Conservation (phyloP, 2,113 vertebrate genomes). For the Turnix velox region DNA sequence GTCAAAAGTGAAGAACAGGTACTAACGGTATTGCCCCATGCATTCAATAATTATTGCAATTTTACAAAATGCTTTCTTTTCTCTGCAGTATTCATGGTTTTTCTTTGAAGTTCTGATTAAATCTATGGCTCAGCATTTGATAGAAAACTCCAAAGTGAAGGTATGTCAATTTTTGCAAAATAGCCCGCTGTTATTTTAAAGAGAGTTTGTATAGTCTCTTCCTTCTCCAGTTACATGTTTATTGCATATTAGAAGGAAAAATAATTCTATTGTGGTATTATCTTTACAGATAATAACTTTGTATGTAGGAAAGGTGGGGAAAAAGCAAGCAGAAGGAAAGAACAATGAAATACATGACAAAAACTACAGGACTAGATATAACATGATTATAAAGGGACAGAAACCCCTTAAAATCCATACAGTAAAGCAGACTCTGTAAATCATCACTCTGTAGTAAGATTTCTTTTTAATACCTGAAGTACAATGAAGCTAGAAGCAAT, state of each 20-base stretch:
- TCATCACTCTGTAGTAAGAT: neutral
- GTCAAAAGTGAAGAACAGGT: neutral
- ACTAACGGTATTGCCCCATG: neutral
- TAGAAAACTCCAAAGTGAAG: conserved; percentile 93
- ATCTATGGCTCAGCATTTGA: conserved; percentile 96
- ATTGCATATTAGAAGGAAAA: neutral
- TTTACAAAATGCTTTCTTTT: conserved; percentile 25
- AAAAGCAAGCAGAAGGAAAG: neutral
- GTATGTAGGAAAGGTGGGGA: neutral
- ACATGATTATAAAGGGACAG: neutral
- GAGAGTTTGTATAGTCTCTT: neutral
- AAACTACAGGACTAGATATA: neutral
- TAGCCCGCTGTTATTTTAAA: neutral
- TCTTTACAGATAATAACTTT: neutral
- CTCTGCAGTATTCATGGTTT: conserved; percentile 96
- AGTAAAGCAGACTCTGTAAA: neutral
- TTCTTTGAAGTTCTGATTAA: conserved; percentile 98
- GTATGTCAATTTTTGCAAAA: conserved; percentile 62
- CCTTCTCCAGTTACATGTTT: neutral
- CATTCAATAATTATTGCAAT: neutral
- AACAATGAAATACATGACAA: neutral
- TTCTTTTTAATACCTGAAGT: neutral
- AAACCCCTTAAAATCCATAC: neutral
- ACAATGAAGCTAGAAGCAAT: neutral
- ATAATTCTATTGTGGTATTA: no score